phyloP scores from a whole-genome alignment of 2,113 vertebrate species.

The Pterocles burchelli region DNA sequence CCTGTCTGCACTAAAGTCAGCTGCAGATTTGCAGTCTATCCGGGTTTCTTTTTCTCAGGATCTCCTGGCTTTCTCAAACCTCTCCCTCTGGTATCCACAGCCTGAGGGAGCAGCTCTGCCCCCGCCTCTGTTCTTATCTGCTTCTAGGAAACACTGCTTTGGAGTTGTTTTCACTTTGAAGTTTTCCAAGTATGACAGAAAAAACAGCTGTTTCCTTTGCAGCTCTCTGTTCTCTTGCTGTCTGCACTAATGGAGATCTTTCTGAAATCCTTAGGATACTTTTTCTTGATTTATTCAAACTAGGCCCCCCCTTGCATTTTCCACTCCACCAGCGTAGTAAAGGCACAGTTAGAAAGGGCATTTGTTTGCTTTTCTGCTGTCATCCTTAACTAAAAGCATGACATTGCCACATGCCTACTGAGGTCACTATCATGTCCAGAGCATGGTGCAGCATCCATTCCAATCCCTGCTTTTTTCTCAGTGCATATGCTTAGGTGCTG shows the following conservation, averaged over 20 bases:
- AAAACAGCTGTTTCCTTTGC: not conserved
- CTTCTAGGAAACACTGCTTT: not conserved
- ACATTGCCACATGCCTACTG: not conserved
- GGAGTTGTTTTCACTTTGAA: not conserved
- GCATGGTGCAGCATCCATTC: not conserved
- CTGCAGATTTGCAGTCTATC: not conserved
- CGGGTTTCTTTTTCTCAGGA: not conserved
- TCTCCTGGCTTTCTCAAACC: not conserved
- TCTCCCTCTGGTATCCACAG: not conserved
- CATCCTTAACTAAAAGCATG: not conserved
- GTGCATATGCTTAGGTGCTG: not conserved
- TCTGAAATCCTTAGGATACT: not conserved
- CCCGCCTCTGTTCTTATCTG: not conserved
- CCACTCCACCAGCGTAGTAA: not conserved
- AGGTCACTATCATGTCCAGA: not conserved
- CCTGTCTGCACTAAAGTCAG: not conserved
- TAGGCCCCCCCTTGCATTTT: not conserved
- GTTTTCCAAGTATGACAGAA: not conserved
- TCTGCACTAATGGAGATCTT: not conserved
- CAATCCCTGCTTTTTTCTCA: not conserved
- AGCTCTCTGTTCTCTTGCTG: not conserved
- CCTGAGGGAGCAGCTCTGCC: not conserved
- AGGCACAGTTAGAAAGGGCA: not conserved
- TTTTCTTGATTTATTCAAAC: not conserved
- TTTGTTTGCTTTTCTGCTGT: not conserved